phyloP scores from a whole-genome alignment of 2,113 vertebrate species.

The Xiphias gladius region DNA sequence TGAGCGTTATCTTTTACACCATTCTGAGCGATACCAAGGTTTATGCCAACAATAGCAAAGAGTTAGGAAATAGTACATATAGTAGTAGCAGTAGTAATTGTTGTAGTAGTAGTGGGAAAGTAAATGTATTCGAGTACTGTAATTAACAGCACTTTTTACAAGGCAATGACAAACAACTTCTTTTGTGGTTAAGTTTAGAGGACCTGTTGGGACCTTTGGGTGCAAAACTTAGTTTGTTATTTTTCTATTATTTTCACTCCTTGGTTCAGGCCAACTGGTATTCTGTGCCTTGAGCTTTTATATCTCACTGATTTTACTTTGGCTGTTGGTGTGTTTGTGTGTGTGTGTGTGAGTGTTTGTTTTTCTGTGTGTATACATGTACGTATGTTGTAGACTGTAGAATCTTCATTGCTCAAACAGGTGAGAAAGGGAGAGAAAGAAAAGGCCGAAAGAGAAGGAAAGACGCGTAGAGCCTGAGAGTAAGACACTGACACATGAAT shows the following conservation, averaged over 20 bases:
- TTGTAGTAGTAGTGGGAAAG: background rate
- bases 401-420: background rate
- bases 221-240: background rate
- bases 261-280: background rate
- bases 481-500: background rate
- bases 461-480: background rate
- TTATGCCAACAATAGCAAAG: background rate
- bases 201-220: no score
- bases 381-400: background rate
- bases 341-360: no score
- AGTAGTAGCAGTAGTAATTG: fast-evolving
- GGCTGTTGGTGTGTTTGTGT: no score
- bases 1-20: no score
- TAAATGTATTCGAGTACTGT: background rate
- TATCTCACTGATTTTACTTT: background rate
- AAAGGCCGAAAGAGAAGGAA: background rate
- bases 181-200: background rate
- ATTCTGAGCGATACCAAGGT: background rate
- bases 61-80: background rate
- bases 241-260: background rate
- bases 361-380: background rate
- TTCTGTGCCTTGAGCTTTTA: background rate
- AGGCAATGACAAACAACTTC: background rate
- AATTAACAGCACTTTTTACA: background rate
- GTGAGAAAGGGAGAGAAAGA: background rate